A percentile compares a stretch with the other conserved stretches of the same genome.
These are phyloP conservation scores for Andrena cerasifolii DNA, from an alignment of 1,140 invertebrate genomes.

Conservation along the genomic window DNA sequence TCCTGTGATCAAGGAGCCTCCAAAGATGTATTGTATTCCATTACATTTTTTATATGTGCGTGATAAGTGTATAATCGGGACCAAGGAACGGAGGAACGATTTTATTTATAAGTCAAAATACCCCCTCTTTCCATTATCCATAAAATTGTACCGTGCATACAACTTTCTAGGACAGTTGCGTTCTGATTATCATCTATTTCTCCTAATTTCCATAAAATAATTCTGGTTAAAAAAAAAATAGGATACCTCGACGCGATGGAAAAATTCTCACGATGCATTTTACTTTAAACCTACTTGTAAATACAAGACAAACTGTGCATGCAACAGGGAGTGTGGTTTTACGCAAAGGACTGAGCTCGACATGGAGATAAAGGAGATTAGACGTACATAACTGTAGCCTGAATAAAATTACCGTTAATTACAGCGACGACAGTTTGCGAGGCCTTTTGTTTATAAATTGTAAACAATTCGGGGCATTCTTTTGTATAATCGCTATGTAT, in stretches of 20 bases:
- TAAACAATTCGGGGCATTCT: constrained; percentile 7
- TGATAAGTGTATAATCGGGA: constrained; percentile 43
- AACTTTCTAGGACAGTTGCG: not conserved
- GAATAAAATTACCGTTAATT: not conserved
- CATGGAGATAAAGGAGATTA: not conserved
- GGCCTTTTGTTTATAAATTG: not conserved
- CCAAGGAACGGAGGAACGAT: constrained; percentile 46
- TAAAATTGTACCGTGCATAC: not conserved
- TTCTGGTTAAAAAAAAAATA: not conserved
- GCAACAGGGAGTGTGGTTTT: not conserved
- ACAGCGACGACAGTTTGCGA: constrained; percentile 3
- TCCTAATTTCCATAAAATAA: not conserved
- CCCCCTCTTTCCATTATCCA: constrained; percentile 8
- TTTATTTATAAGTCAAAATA: not conserved
- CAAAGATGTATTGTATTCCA: constrained; percentile 45
- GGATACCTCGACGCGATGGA: not conserved
- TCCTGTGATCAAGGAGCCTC: constrained; percentile 65
- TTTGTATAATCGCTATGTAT: constrained; percentile 43
- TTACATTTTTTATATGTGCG: constrained; percentile 55
- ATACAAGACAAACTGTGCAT: not conserved
- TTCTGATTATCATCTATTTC: not conserved
- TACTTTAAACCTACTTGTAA: constrained; percentile 13
- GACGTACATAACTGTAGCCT: not conserved
- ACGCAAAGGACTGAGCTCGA: not conserved
- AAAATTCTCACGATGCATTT: not conserved